Percentiles rank a stretch among this genome's conserved stretches.
phyloP scores from a whole-genome alignment of 2,113 vertebrate genomes.

The Arothron firmamentum region DNA sequence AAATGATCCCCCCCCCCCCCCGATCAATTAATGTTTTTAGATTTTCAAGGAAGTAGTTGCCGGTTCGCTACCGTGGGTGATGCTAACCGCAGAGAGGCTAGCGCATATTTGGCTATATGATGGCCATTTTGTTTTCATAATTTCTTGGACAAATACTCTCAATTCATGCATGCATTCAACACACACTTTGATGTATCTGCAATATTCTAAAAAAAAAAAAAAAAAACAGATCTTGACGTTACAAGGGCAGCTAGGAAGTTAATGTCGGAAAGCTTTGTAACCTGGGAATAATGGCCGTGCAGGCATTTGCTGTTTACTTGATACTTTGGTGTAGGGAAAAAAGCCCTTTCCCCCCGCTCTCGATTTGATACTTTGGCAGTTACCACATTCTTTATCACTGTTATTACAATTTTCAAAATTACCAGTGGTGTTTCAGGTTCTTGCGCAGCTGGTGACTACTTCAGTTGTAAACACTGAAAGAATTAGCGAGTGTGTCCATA shows the following conservation, averaged over 20 bases:
- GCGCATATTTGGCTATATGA: slow-evolving; percentile 42
- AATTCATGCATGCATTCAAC: not conserved
- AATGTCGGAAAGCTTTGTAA: not conserved
- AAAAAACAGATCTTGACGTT: not conserved
- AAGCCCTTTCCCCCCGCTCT: no score
- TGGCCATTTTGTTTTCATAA: slow-evolving; percentile 80
- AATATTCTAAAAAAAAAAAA: not conserved
- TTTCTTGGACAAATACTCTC: slow-evolving; percentile 42
- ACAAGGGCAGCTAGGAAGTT: not conserved
- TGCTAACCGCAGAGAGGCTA: slow-evolving; percentile 24
- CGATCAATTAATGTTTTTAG: not conserved
- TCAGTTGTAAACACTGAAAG: no score
- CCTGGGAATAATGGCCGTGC: not conserved
- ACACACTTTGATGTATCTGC: not conserved
- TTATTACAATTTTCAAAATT: not conserved
- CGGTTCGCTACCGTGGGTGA: not conserved
- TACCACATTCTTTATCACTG: no score
- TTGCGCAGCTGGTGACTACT: no score
- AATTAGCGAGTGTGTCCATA: no score
- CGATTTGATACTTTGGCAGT: no score
- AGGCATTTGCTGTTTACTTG: not conserved
- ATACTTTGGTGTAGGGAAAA: not conserved
- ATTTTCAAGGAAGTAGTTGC: not conserved
- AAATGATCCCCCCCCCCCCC: no score
- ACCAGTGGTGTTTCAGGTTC: no score